Evolutionary conservation across 2,797 vertebrate genomes (phyloP).

Genomic region (Chaetophractus vellerosus): DNA sequence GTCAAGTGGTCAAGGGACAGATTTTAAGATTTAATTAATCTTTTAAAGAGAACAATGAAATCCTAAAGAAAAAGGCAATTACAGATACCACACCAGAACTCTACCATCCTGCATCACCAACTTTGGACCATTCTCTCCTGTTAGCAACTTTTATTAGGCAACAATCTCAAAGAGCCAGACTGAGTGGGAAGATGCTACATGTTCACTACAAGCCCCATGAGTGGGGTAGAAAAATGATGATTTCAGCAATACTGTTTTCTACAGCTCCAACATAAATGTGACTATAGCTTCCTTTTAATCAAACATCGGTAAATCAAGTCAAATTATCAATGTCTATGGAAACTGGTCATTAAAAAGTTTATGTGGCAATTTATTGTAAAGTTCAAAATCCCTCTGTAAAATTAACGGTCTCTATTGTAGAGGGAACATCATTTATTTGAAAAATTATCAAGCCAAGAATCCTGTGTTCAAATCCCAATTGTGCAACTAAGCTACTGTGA

Average conservation of each 20-base stretch:
- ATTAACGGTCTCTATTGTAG: not conserved
- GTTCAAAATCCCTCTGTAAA: constrained; percentile 6
- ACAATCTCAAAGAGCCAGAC: not conserved
- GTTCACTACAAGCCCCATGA: not conserved
- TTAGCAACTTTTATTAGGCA: not conserved
- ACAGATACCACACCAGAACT: not conserved
- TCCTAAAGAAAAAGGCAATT: not conserved
- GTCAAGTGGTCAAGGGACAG: not conserved
- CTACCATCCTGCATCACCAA: not conserved
- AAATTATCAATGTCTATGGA: not conserved
- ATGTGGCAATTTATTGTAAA: not conserved
- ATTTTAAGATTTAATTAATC: not conserved
- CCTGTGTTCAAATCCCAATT: not conserved
- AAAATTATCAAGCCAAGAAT: not conserved
- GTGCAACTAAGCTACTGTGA: not conserved
- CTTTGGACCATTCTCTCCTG: not conserved
- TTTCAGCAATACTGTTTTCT: not conserved
- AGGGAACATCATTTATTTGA: not conserved
- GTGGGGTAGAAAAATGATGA: not conserved
- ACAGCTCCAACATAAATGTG: not conserved
- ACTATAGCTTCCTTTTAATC: not conserved
- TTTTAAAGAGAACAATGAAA: not conserved
- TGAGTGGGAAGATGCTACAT: not conserved
- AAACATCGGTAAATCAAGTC: not conserved
- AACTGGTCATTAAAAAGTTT: not conserved